Conservation (phyloP, 2,113 vertebrate species). For the Corapipo altera region DNA sequence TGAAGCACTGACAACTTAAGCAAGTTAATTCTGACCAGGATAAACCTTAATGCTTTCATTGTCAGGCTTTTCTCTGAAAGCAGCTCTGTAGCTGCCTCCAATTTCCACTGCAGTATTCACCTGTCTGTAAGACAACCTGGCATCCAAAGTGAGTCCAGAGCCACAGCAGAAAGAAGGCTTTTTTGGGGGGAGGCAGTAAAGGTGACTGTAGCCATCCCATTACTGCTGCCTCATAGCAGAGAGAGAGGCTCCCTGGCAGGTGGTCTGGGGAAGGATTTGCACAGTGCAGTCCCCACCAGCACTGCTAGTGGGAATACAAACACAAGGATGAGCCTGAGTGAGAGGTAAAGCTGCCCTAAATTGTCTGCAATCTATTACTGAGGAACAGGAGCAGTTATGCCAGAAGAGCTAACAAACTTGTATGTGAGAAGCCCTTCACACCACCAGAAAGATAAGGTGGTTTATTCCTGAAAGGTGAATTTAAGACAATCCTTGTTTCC, state of each 20-base stretch:
- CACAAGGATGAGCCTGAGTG: neutral
- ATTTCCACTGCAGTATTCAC: slow-evolving; percentile 35
- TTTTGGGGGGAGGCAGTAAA: neutral
- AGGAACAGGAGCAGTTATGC: neutral
- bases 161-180: neutral
- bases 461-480: neutral
- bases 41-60: neutral
- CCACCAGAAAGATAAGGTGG: neutral
- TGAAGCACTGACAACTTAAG: neutral
- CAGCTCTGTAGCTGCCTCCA: slow-evolving; percentile 52
- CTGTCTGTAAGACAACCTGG: neutral
- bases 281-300: neutral
- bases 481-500: slow-evolving; percentile 3
- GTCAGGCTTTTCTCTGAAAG: slow-evolving; percentile 60
- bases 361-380: neutral
- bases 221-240: neutral
- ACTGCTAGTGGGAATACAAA: neutral
- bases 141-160: neutral
- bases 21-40: slow-evolving; percentile 15
- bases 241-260: neutral
- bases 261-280: neutral
- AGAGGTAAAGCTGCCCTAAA: neutral
- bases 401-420: neutral
- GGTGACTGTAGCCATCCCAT: neutral
- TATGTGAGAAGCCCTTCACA: neutral